Evolutionary conservation across 2,113 vertebrate genomes (phyloP), one percentile per base, ranked within the genome.

Genomic region (Pygoscelis adeliae): DNA sequence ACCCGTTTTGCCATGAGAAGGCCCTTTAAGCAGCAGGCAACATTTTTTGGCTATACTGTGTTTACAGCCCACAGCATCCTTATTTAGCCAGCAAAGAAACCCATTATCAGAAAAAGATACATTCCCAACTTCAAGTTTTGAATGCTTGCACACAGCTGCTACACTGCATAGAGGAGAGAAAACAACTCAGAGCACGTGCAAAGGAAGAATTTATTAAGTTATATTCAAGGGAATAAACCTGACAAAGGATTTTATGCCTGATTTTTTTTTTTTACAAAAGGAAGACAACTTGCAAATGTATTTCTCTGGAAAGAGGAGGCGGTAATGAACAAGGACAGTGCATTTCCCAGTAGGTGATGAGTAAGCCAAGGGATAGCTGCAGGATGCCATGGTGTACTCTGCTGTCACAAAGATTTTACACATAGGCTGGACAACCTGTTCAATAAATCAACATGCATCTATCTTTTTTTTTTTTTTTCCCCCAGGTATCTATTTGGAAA

Each of bases 351-450:
- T 95, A 85, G 95, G 89, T 92, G 81, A 97, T 87, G 88, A 97
- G 84, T 63, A 89, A 87, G 76, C 87, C 3, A 6, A 95, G 78
- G 83, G 86, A 93, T 96, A 97, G 73, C 90, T 98, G 90, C 87
- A 70, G 91, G 85, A 78, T 95, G 90, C 52, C 93, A 26, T 92
- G 91, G 96, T 95, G 81, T 91, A 97, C 97, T 98, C 91, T 74
- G 81, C 96, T 98, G 96, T 98, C 97, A 97, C 89, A 89, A 87
- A 97, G 88, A 97, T 97, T 98, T 98, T 97, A 95, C 94, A 96
- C 83, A 40, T 89, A 89, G 91, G 40, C 77, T 95, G 95, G 97
- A 97, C 89, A 94, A 93, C 72, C 83, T 93, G 91, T 91, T 97
- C 94, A 98, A 97, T 92, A 96, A 92, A 97, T 93, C 93, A 97